These are phyloP conservation scores for Saccostrea cuccullata DNA, from an alignment of 1,140 invertebrate species.

Conservation along the genomic window DNA sequence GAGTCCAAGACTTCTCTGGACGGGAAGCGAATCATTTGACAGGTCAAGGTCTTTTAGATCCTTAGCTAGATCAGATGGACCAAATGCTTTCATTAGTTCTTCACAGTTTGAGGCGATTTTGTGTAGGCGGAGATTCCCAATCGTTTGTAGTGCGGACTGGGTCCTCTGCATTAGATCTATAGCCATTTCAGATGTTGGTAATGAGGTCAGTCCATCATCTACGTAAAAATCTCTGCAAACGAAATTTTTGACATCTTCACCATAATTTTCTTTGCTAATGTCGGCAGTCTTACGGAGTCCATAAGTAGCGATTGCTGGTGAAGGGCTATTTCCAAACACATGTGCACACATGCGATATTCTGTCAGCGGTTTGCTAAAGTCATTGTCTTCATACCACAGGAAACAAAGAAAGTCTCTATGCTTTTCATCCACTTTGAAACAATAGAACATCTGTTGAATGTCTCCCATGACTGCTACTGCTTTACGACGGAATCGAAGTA, in stretches of 20 bases:
- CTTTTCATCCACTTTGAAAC: too few species aligned
- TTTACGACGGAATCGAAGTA: too few species aligned
- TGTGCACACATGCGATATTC: too few species aligned
- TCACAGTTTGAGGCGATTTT: slow-evolving; percentile 47
- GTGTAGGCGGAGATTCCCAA: slow-evolving; percentile 45
- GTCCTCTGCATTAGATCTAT: slow-evolving; percentile 45
- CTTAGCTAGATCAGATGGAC: slow-evolving; percentile 38
- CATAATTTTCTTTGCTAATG: too few species aligned
- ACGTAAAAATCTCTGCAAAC: too few species aligned
- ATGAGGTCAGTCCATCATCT: slow-evolving; percentile 9
- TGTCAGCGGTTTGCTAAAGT: too few species aligned
- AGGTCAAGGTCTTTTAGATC: slow-evolving; percentile 48
- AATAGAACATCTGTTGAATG: slow-evolving; percentile 11
- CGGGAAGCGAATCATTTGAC: slow-evolving; percentile 24
- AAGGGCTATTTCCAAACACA: slow-evolving; percentile 31
- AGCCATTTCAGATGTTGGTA: neutral
- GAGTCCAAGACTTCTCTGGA: slow-evolving; percentile 31
- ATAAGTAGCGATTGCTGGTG: too few species aligned
- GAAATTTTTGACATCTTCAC: too few species aligned
- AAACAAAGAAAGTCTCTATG: too few species aligned
- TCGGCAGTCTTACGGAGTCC: too few species aligned
- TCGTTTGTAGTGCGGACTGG: slow-evolving; percentile 28
- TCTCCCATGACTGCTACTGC: slow-evolving; percentile 33
- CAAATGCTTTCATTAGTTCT: slow-evolving; percentile 46
- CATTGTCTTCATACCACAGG: too few species aligned